Evolutionary conservation across 2,888 invertebrate species (phyloP), one percentile per base, ranked within the genome.

Genomic region (Cotesia congregata): DNA sequence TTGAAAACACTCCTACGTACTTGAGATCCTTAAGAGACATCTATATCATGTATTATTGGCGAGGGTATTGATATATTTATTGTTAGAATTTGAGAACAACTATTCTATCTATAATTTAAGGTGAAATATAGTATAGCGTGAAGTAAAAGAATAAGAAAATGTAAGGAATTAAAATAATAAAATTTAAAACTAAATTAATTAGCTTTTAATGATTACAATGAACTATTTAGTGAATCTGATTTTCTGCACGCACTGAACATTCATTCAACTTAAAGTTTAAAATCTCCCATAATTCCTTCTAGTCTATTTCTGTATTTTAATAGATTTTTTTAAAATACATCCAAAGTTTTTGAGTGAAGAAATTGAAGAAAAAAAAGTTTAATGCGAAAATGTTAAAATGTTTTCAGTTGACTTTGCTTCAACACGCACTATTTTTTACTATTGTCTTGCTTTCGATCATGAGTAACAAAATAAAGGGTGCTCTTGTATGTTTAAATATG

Each of bases 391-490:
- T n/a, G 41, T 5, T 50, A 65, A 68, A 68, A 68, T 68, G 7
- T 41, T 41, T 68, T 17, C 15, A 39, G 71, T 1, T 72, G 15
- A 72, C 60, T 72, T 15, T 30, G 4, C 17, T 1, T 59, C 17
- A 40, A 39, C 71, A 72, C 71, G 71, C 71, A 70, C 68, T 71
- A 20, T 20, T 60, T 15, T 68, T 72, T 38, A 72, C 40, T 39
- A 39, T 60, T 72, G 71, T 72, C 71, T 38, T 40, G 39, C 71
- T 39, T 62, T 17, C 7, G 62, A 39, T 72, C 62, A 62, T 17
- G 12, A 50, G 12, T 50, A 50, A 12, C 12, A 12, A 12, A 50
- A 50, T 12, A 12, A 12, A 12, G 50, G 50, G 50, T 62, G 15
- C 40, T 39, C 40, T 38, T 9, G 3, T 62, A 61, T 39, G 62